phyloP scores from a whole-genome alignment of 2,113 vertebrate genomes.

The Andinoacara biseriatus region DNA sequence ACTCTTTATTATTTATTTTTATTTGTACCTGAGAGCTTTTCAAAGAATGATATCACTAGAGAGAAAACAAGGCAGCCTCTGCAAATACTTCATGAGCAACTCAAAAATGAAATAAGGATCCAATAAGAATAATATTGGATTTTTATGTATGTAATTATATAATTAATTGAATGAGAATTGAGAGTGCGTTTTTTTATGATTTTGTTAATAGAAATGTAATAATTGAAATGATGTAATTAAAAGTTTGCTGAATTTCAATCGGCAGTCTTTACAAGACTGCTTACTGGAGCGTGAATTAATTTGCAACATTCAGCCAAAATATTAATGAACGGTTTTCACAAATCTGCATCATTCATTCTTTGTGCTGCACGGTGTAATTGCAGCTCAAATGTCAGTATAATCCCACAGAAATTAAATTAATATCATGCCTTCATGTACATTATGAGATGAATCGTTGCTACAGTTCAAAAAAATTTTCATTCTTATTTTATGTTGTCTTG shows the following conservation, averaged over 20 bases:
- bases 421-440: constrained; percentile 21
- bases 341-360: constrained; percentile 88
- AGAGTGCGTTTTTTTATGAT: not conserved
- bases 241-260: not conserved
- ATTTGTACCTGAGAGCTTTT: constrained; percentile 67
- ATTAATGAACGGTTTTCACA: constrained; percentile 93
- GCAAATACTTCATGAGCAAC: not conserved
- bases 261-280: constrained; percentile 34
- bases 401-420: constrained; percentile 78
- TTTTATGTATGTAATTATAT: not conserved
- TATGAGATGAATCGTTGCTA: constrained; percentile 29
- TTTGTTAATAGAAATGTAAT: not conserved
- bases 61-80: constrained; percentile 9
- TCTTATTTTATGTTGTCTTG: constrained; percentile 2
- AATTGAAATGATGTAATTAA: constrained; percentile 19
- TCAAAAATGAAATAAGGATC: not conserved
- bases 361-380: constrained; percentile 86
- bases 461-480: constrained; percentile 25
- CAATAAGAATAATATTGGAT: not conserved
- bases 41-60: constrained; percentile 37
- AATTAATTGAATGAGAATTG: not conserved
- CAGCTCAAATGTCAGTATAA: constrained; percentile 92
- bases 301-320: constrained; percentile 85
- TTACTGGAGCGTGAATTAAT: constrained; percentile 86
- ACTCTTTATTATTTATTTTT: constrained; percentile 73